Conservation (phyloP, 2,113 vertebrate genomes). For the Atherinomorus stipes region DNA sequence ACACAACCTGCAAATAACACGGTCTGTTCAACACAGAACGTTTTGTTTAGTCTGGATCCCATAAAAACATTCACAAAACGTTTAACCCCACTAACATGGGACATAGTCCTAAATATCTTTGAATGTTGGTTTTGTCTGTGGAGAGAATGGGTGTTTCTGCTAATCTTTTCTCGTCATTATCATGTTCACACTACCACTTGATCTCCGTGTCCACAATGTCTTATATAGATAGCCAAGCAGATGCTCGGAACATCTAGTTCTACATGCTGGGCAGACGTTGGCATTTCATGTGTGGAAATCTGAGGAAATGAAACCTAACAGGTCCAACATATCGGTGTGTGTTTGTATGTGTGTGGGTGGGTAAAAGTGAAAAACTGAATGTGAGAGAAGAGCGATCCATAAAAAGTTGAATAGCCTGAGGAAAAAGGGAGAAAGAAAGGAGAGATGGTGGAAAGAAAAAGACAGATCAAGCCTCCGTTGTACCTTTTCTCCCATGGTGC, state of each 20-base stretch:
- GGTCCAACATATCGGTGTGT: not conserved
- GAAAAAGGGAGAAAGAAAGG: conserved; percentile 9
- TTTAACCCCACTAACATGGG: not conserved
- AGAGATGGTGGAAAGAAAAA: conserved; percentile 6
- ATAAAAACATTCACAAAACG: not conserved
- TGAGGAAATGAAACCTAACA: conserved; percentile 5
- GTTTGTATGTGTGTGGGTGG: not conserved
- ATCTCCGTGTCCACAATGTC: conserved; percentile 33
- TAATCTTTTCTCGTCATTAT: conserved; percentile 22
- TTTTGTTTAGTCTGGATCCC: not conserved
- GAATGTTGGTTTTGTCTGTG: conserved; percentile 12
- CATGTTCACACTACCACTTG: conserved; percentile 32
- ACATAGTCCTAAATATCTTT: conserved; percentile 1
- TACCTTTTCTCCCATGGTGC: conserved; percentile 64
- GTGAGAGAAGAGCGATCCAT: conserved; percentile 1
- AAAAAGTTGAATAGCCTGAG: conserved; percentile 12
- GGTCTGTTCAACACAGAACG: not conserved
- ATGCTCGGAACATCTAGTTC: conserved; percentile 19
- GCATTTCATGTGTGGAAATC: not conserved
- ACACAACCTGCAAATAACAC: not conserved
- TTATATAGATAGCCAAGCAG: conserved; percentile 14
- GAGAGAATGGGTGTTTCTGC: conserved; percentile 31
- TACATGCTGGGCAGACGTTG: conserved; percentile 3
- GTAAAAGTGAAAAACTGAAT: conserved; percentile 1
- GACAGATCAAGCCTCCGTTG: conserved; percentile 39